phyloP scores from a whole-genome alignment of 2,888 invertebrate genomes.

The Onthophagus sagittarius region DNA sequence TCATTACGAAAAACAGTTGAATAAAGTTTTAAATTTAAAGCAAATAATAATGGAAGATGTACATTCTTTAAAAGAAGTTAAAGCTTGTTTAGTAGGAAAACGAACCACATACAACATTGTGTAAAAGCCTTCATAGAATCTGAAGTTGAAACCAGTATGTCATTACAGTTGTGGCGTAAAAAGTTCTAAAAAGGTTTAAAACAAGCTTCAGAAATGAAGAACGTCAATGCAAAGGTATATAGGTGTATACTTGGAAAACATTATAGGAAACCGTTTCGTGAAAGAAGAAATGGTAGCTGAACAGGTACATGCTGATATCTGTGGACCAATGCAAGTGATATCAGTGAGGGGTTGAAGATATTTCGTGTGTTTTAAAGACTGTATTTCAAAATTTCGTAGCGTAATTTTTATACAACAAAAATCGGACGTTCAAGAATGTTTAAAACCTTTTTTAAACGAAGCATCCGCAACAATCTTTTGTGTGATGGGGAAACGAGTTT shows the following conservation, averaged over 20 bases:
- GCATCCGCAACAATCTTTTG: too few relatives aligned
- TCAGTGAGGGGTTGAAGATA: too few relatives aligned
- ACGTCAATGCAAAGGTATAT: background rate
- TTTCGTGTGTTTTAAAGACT: too few relatives aligned
- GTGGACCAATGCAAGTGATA: too few relatives aligned
- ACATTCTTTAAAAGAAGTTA: slow-evolving; percentile 1
- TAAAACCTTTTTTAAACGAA: too few relatives aligned
- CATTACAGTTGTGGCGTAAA: slow-evolving; percentile 7
- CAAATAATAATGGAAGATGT: slow-evolving; percentile 18
- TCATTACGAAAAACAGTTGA: slow-evolving; percentile 14
- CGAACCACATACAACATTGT: background rate
- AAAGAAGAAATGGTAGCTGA: background rate
- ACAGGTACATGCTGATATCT: too few relatives aligned
- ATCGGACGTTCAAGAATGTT: too few relatives aligned
- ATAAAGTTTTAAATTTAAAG: slow-evolving; percentile 14
- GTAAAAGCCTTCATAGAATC: too few relatives aligned
- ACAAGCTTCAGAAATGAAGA: too few relatives aligned
- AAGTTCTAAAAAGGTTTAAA: background rate
- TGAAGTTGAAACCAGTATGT: background rate
- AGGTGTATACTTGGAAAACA: slow-evolving; percentile 11
- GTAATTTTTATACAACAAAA: too few relatives aligned
- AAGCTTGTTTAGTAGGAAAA: slow-evolving; percentile 14
- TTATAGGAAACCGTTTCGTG: background rate
- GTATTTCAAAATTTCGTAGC: too few relatives aligned
- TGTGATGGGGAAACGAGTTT: too few relatives aligned